Evolutionary conservation across 2,888 invertebrate genomes (phyloP), one percentile per base, ranked within the genome.

Genomic region (Pollenia labialis): DNA sequence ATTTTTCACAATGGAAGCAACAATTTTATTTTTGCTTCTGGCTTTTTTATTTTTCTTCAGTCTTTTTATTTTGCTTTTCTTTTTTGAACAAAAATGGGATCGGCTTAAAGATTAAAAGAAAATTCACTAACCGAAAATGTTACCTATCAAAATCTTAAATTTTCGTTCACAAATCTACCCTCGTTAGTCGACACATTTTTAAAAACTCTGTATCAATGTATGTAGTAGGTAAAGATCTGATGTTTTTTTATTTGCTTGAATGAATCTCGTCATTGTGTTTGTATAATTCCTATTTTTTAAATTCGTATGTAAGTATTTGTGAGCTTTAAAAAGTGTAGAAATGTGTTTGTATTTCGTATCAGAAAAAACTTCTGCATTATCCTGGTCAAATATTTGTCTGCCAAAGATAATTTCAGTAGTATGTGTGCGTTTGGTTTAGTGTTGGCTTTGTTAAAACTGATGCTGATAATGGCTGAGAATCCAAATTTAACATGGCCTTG

Each of bases 361-460:
- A 66, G 23, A 0, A 32, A 68, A 81, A 81, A 68, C 18, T 79
- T 68, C 62, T 68, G 81, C 84, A 87, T 84, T 87, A 87, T 87
- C 69, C 82, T 81, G 87, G 81, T 69, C 81, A 87, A 87, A 87
- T 87, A 87, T 87, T 87, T 84, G 81, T 77, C 84, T 77, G 81
- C 74, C 77, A 64, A 77, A 81, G 77, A 85, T 81, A 81, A 81
- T 56, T 84, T 72, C 12, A 66, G 42, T 32, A 10, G 44, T 58
- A 16, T 71, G 72, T 77, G 40, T 11, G 32, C n/a, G 48, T 48
- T 10, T 48, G 12, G 10, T 48, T 48, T 48, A 12, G 11, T 48
- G 79, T 74, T 71, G 12, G 54, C 69, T 72, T 75, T 74, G 4
- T 60, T 71, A 62, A 60, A 76, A 54, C 46, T 18, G 76, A 48